Evolutionary conservation across 2,888 invertebrate genomes (phyloP).

Genomic region (Protophormia terraenovae): DNA sequence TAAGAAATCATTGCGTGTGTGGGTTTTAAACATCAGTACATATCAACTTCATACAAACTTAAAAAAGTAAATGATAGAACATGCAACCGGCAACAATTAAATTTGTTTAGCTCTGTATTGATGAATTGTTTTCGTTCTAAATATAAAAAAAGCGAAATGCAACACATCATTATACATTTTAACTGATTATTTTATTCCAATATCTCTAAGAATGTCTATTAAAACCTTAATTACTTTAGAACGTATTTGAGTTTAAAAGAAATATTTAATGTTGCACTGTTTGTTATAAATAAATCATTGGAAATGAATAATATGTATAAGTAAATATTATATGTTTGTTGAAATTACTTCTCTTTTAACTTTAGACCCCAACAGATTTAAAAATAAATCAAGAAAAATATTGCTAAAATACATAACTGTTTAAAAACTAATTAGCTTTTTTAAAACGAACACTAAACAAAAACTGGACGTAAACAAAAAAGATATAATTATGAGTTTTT

Average conservation of each 20-base stretch:
- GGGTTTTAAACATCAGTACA: conserved; percentile 10
- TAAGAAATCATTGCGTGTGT: conserved; percentile 5
- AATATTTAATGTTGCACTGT: too few species aligned
- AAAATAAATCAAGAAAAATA: too few species aligned
- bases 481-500: conserved; percentile 23
- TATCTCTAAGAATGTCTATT: background rate
- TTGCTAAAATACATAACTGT: conserved; percentile 20
- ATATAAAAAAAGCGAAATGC: background rate
- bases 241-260: too few species aligned
- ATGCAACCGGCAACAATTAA: background rate
- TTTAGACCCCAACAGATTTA: background rate
- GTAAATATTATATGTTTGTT: background rate
- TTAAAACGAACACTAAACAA: background rate
- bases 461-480: background rate
- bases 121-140: conserved; percentile 2
- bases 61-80: background rate
- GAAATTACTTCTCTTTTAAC: background rate
- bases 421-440: conserved; percentile 46
- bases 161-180: background rate
- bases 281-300: conserved; percentile 20
- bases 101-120: conserved; percentile 9
- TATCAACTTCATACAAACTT: background rate
- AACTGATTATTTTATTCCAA: conserved; percentile 3
- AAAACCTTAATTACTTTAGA: too few species aligned
- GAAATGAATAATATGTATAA: background rate